Conservation (phyloP, 2,113 vertebrate species). For the Andinoacara biseriatus region DNA sequence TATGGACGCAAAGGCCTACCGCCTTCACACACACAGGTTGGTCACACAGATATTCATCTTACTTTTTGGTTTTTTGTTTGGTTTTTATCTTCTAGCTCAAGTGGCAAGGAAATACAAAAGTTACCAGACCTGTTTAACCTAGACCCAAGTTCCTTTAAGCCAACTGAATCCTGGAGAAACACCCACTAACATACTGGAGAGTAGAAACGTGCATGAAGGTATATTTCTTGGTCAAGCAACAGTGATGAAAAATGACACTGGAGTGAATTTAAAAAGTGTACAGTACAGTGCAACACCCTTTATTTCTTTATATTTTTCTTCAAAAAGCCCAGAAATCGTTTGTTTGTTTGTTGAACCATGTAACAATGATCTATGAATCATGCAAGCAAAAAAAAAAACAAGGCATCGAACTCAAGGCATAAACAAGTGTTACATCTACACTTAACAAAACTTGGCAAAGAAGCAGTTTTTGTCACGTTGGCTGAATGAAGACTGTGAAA, state of each 20-base stretch:
- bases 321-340: too few species aligned
- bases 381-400: too few species aligned
- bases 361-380: too few species aligned
- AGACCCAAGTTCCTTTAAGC: neutral
- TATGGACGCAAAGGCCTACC: conserved; percentile 97
- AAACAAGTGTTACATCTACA: too few species aligned
- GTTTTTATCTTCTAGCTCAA: too few species aligned
- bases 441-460: too few species aligned
- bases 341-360: too few species aligned
- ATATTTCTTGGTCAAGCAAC: neutral
- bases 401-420: too few species aligned
- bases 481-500: neutral
- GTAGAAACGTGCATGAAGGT: neutral
- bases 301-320: neutral
- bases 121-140: neutral
- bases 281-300: too few species aligned
- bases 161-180: neutral
- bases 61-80: too few species aligned
- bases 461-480: neutral
- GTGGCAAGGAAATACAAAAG: fast-evolving
- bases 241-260: neutral
- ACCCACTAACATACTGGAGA: neutral
- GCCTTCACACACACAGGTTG: conserved; percentile 96
- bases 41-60: neutral
- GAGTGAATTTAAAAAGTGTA: too few species aligned